These are phyloP conservation scores for Trichopoda pennipes DNA, from an alignment of 2,888 invertebrate species.

Conservation along the genomic window DNA sequence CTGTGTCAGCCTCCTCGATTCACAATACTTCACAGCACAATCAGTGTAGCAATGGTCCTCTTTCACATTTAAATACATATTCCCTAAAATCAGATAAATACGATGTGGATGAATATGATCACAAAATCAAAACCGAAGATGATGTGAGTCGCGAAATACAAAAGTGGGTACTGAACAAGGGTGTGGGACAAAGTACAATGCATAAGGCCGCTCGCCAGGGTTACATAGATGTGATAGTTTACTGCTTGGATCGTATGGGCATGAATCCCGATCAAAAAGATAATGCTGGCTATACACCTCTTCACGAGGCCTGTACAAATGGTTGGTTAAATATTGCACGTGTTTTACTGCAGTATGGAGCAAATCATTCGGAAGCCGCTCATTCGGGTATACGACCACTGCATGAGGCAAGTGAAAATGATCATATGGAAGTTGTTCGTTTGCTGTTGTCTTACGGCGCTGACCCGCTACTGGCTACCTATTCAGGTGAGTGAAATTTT, in stretches of 20 bases:
- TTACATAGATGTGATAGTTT: slow-evolving; percentile 93
- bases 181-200: slow-evolving; percentile 94
- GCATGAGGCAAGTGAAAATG: slow-evolving; percentile 96
- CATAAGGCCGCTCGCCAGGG: slow-evolving; percentile 95
- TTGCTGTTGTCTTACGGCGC: slow-evolving; percentile 94
- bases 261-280: slow-evolving; percentile 93
- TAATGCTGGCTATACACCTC: slow-evolving; percentile 95
- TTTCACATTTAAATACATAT: slow-evolving; percentile 38
- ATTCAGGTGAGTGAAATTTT: slow-evolving; percentile 85
- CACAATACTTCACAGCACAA: slow-evolving; percentile 1
- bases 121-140: slow-evolving; percentile 79
- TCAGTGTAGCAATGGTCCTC: slow-evolving; percentile 21
- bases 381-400: slow-evolving; percentile 96
- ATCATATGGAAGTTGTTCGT: slow-evolving; percentile 92
- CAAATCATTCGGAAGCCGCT: slow-evolving; percentile 94
- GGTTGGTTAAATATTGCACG: slow-evolving; percentile 94
- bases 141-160: slow-evolving; percentile 93
- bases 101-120: slow-evolving; percentile 60
- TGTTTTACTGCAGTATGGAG: slow-evolving; percentile 92
- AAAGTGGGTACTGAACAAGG: slow-evolving; percentile 95
- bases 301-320: slow-evolving; percentile 94
- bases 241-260: slow-evolving; percentile 92
- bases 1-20: slow-evolving; percentile 78
- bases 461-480: slow-evolving; percentile 93
- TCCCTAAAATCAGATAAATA: slow-evolving; percentile 48